Conservation (phyloP, 2,888 invertebrate species). For the Nysson spinosus region DNA sequence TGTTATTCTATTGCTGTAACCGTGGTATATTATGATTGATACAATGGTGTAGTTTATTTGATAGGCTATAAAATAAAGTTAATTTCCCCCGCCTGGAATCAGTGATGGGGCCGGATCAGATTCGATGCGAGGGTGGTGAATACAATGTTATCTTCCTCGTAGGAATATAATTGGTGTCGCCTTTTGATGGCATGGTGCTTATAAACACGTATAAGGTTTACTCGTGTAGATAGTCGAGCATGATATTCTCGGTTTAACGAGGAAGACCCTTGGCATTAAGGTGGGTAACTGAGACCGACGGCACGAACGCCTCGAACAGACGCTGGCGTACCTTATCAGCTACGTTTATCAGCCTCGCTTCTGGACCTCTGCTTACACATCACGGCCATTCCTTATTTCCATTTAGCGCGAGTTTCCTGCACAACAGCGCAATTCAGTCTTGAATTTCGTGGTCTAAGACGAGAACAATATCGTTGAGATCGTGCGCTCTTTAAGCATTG, state of each 20-base stretch:
- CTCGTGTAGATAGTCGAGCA: conserved; percentile 54
- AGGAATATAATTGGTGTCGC: conserved; percentile 45
- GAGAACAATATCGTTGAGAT: background rate
- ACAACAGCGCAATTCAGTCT: conserved; percentile 12
- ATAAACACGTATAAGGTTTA: conserved; percentile 48
- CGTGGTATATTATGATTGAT: too few relatives aligned
- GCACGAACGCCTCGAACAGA: conserved; percentile 31
- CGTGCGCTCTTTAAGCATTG: background rate
- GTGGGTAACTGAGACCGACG: conserved; percentile 42
- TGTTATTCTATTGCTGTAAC: too few relatives aligned
- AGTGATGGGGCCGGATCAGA: conserved; percentile 8
- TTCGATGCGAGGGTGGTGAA: conserved; percentile 30
- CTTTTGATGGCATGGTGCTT: conserved; percentile 40
- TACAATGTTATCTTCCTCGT: conserved; percentile 28
- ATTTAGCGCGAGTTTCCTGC: conserved; percentile 19
- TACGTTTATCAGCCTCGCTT: conserved; percentile 37
- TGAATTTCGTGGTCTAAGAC: conserved; percentile 7
- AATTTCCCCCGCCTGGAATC: conserved; percentile 19
- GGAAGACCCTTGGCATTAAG: conserved; percentile 61
- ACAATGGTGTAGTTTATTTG: too few relatives aligned
- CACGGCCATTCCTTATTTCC: conserved; percentile 24
- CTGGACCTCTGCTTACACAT: conserved; percentile 15
- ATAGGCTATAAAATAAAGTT: too few relatives aligned
- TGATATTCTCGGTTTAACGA: conserved; percentile 63
- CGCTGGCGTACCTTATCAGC: conserved; percentile 42